Percentiles rank a stretch among this genome's conserved stretches.
Conservation (phyloP, 2,113 vertebrate genomes). For the Etia nguti region DNA sequence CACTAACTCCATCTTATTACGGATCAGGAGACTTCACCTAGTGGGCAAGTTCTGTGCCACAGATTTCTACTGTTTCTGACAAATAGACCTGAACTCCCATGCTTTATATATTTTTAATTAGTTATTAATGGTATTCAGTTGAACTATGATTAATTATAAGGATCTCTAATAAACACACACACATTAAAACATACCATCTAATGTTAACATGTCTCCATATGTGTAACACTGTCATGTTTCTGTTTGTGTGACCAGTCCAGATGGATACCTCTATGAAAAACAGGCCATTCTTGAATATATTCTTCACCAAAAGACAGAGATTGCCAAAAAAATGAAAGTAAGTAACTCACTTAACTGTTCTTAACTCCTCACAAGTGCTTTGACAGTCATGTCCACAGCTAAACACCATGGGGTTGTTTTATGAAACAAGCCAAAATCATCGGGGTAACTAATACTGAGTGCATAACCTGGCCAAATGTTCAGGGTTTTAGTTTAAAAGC, state of each 20-base stretch:
- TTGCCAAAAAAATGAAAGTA: constrained; percentile 81
- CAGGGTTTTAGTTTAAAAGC: no score
- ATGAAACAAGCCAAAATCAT: background rate
- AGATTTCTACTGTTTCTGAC: background rate
- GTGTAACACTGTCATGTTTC: background rate
- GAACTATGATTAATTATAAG: background rate
- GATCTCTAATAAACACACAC: background rate
- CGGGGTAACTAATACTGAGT: background rate
- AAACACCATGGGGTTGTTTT: background rate
- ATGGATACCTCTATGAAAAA: constrained; percentile 86
- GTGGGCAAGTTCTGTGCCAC: background rate
- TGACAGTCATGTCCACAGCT: background rate
- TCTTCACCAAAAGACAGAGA: constrained; percentile 85
- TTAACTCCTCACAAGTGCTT: background rate
- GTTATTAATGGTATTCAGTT: background rate
- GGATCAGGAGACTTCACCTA: background rate
- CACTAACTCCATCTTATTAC: background rate
- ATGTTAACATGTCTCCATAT: background rate
- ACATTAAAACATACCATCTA: background rate
- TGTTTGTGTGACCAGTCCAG: constrained; percentile 65
- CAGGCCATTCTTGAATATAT: constrained; percentile 91
- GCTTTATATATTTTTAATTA: background rate
- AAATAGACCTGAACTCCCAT: background rate
- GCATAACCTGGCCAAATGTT: no score
- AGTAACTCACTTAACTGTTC: background rate